Evolutionary conservation across 1,140 invertebrate genomes (phyloP), one percentile per base, ranked within the genome.

Genomic region (Choristoneura fumiferana): DNA sequence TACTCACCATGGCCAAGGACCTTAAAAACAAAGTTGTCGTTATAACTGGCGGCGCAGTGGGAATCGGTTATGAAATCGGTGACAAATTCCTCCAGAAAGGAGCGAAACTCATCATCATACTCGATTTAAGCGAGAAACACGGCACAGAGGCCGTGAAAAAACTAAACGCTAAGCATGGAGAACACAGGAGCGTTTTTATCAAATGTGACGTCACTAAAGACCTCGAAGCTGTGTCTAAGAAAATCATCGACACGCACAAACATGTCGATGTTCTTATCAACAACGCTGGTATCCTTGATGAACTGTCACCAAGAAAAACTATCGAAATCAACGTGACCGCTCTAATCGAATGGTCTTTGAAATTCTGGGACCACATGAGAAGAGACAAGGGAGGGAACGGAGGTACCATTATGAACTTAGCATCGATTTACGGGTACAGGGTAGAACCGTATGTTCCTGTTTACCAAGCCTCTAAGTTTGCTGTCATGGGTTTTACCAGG

Each of bases 171-270:
- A 84, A 90, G 67, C 87, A 82, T 22, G 87, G 89, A 1, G 65
- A 73, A 6, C 80, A 82, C 8, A 70, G 76, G 18, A 71, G 70
- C 1, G 49, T 75, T 4, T 90, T 87, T 59, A 54, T 88, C 13
- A 66, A 71, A 4, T 88, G 87, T 43, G 87, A 90, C 37, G 74
- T 90, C 4, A 82, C 87, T 0, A 80, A 81, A 0, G 77, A 89
- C 60, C 34, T 54, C 4, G 52, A 54, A 8, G 12, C 1, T 34
- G 29, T 8, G 1, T 34, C 9, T 4, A 35, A 54, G 12, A 3
- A 34, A 1, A 54, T 54, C 4, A 12, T 35, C 1, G 18, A 35
- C 8, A 54, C 10, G 34, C 34, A 35, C 8, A 8, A 33, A 34
- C 1, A 8, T 34, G 18, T 54, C 6, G 6, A 29, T 6, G 22